phyloP scores from a whole-genome alignment of 2,797 vertebrate species.

The Sebastiscus albofasciatus region DNA sequence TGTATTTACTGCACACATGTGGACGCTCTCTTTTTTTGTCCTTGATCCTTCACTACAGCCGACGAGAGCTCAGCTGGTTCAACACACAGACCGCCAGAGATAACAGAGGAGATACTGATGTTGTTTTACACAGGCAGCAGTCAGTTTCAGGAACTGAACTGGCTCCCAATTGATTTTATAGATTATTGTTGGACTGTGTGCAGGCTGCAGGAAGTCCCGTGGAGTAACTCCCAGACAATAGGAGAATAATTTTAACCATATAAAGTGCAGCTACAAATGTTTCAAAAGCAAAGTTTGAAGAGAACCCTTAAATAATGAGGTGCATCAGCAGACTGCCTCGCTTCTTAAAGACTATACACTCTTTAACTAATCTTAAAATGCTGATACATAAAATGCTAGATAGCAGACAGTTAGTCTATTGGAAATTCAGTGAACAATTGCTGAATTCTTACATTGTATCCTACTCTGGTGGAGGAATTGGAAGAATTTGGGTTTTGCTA shows the following conservation, averaged over 20 bases:
- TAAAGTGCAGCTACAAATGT: not conserved
- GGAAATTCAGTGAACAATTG: not conserved
- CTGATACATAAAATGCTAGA: not conserved
- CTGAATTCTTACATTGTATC: constrained; percentile 3
- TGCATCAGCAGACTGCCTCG: not conserved
- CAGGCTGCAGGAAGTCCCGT: not conserved
- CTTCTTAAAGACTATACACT: not conserved
- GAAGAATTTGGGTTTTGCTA: constrained; percentile 14
- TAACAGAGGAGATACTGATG: constrained; percentile 11
- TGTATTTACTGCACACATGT: constrained; percentile 26
- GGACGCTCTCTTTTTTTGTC: constrained; percentile 9
- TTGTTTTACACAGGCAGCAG: constrained; percentile 32
- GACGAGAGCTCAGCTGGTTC: constrained; percentile 62
- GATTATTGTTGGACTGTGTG: not conserved
- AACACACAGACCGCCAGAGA: constrained; percentile 40
- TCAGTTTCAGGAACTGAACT: constrained; percentile 31
- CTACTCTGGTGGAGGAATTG: constrained; percentile 5
- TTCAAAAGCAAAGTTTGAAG: not conserved
- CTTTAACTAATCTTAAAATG: not conserved
- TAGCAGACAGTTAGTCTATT: not conserved
- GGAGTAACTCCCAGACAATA: constrained; percentile 5
- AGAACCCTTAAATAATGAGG: not conserved
- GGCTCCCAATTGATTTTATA: constrained; percentile 29
- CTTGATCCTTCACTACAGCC: constrained; percentile 34
- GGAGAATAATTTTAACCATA: not conserved